phyloP scores from a whole-genome alignment of 2,113 vertebrate species.

The Pyrgilauda ruficollis region DNA sequence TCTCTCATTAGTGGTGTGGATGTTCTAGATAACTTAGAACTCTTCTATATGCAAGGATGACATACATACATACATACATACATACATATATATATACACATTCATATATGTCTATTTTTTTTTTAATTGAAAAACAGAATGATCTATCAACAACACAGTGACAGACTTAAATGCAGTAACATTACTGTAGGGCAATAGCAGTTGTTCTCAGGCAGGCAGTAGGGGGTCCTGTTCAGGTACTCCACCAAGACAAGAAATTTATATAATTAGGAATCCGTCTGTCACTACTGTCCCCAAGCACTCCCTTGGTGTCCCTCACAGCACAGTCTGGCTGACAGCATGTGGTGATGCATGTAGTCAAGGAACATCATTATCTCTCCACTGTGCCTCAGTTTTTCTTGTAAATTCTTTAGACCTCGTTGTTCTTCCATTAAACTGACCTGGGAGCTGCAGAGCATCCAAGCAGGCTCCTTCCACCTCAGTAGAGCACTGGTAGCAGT shows the following conservation, averaged over 20 bases:
- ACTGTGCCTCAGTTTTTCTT: background rate
- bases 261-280: background rate
- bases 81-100: fast-evolving
- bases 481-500: background rate
- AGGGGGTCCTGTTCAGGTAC: background rate
- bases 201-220: background rate
- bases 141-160: background rate
- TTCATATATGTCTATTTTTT: fast-evolving
- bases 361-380: background rate
- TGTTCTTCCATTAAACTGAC: background rate
- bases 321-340: background rate
- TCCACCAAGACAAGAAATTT: background rate
- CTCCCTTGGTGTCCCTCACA: background rate
- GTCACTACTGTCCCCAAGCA: background rate
- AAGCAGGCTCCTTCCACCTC: background rate
- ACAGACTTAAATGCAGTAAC: background rate
- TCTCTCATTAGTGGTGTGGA: background rate
- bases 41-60: background rate
- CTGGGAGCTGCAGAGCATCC: background rate
- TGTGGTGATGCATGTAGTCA: background rate
- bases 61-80: fast-evolving
- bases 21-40: background rate
- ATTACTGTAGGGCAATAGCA: background rate
- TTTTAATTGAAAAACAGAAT: background rate
- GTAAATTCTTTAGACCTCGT: background rate